These are phyloP conservation scores for Zenarchopterus dispar DNA, from an alignment of 2,797 vertebrate genomes.

Conservation along the genomic window DNA sequence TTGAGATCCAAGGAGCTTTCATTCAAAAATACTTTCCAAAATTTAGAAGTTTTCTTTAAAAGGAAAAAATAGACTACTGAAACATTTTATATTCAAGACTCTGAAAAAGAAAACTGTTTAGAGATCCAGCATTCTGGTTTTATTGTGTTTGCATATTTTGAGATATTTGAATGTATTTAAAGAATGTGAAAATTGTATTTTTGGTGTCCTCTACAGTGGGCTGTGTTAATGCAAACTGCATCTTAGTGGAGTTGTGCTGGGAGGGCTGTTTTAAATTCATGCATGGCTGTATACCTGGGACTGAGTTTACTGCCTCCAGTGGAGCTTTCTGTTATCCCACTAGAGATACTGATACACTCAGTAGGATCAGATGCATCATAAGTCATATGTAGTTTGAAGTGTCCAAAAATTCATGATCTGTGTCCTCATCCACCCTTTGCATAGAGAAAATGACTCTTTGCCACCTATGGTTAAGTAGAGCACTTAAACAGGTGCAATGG, in stretches of 20 bases:
- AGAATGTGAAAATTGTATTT: no score
- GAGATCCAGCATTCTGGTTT: no score
- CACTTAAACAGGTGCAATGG: slow-evolving; percentile 2
- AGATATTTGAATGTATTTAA: no score
- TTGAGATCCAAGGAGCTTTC: no score
- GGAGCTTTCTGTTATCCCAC: slow-evolving; percentile 50
- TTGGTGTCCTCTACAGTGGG: not conserved
- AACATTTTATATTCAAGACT: no score
- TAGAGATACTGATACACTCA: slow-evolving; percentile 58
- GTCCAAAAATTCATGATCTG: slow-evolving; percentile 35
- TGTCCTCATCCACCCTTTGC: slow-evolving; percentile 15
- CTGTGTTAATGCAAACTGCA: slow-evolving; percentile 9
- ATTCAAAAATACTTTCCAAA: no score
- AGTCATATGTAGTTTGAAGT: slow-evolving; percentile 57
- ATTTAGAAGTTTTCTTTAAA: no score
- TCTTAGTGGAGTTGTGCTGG: slow-evolving; percentile 34
- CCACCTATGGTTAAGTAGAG: not conserved
- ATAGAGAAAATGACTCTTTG: slow-evolving; percentile 17
- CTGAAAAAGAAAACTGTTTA: no score
- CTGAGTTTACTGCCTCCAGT: slow-evolving; percentile 42
- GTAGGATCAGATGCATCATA: slow-evolving; percentile 67
- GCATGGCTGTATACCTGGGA: slow-evolving; percentile 41
- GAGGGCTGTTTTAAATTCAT: slow-evolving; percentile 32
- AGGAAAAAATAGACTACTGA: no score
- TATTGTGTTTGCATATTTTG: no score